A percentile compares a stretch with the other conserved stretches of the same genome.
phyloP scores from a whole-genome alignment of 2,888 invertebrate species.

The Lathronympha strigana region DNA sequence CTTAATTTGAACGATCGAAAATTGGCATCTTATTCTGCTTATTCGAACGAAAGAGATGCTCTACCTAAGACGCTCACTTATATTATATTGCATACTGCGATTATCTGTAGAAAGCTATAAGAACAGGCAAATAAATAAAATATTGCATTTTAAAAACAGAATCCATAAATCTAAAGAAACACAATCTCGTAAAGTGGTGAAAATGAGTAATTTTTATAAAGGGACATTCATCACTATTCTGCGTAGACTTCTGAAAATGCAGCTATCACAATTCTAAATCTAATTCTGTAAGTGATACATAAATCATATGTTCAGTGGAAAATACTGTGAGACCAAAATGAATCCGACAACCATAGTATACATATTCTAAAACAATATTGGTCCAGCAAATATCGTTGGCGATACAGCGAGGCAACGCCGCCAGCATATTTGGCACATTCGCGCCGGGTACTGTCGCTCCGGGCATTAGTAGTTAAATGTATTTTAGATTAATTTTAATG shows the following conservation, averaged over 20 bases:
- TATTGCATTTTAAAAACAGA: not conserved
- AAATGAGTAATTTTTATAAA: slow-evolving; percentile 1
- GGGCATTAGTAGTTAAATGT: too few species aligned
- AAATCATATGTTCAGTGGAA: slow-evolving; percentile 25
- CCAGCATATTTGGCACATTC: too few species aligned
- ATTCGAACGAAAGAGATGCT: too few species aligned
- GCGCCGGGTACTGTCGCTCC: too few species aligned
- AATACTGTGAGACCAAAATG: not conserved
- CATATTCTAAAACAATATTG: slow-evolving; percentile 2
- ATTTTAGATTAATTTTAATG: too few species aligned
- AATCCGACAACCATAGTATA: slow-evolving; percentile 8
- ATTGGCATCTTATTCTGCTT: too few species aligned
- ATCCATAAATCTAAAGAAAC: not conserved
- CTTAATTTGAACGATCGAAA: too few species aligned
- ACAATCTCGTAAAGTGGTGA: slow-evolving; percentile 13
- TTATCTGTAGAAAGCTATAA: not conserved
- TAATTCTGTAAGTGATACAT: slow-evolving; percentile 30
- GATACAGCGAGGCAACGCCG: too few species aligned
- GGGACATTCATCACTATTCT: slow-evolving; percentile 2
- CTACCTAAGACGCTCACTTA: too few species aligned
- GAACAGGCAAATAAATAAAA: not conserved
- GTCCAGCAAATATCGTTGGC: too few species aligned
- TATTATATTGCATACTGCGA: too few species aligned
- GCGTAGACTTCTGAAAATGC: slow-evolving; percentile 1
- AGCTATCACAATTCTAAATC: not conserved